Conservation (phyloP, 1,140 invertebrate species). For the roundworm (Caenorhabditis elegans) region DNA sequence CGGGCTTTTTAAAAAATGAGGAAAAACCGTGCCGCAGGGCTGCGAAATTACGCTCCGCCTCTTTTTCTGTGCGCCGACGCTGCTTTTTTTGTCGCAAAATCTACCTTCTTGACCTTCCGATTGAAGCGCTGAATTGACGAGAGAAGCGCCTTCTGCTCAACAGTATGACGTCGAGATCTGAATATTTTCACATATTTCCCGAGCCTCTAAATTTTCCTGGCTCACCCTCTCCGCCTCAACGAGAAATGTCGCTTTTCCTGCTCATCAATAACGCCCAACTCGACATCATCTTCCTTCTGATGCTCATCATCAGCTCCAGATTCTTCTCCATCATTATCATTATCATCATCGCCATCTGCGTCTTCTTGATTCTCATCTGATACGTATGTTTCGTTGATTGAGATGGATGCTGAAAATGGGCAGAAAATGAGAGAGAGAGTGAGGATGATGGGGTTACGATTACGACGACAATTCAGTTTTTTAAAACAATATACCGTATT, state of each 20-base stretch:
- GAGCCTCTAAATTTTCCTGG: neutral
- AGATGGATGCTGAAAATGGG: neutral
- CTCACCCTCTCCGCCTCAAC: slow-evolving; percentile 39
- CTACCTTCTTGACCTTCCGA: slow-evolving; percentile 63
- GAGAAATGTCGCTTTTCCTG: slow-evolving; percentile 18
- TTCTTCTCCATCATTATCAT: slow-evolving; percentile 27
- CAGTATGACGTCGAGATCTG: slow-evolving; percentile 56
- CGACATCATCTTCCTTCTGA: slow-evolving; percentile 27
- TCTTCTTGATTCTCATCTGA: slow-evolving; percentile 17
- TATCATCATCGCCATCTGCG: slow-evolving; percentile 36
- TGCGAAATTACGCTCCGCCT: too few species aligned
- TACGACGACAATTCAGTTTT: too few species aligned
- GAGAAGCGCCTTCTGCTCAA: slow-evolving; percentile 60
- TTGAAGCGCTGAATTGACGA: slow-evolving; percentile 68
- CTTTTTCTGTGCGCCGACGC: too few species aligned
- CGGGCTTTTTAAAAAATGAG: too few species aligned
- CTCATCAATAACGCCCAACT: slow-evolving; percentile 23
- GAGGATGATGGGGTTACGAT: too few species aligned
- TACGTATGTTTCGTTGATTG: neutral
- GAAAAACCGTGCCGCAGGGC: too few species aligned
- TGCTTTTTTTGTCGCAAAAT: neutral
- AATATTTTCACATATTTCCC: slow-evolving; percentile 2
- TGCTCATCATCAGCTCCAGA: slow-evolving; percentile 18
- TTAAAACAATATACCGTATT: too few species aligned
- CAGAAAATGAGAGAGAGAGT: neutral